Base-by-base conservation (phyloP, 2,113 vertebrate genomes). In the Odobenus rosmarus region DNA sequence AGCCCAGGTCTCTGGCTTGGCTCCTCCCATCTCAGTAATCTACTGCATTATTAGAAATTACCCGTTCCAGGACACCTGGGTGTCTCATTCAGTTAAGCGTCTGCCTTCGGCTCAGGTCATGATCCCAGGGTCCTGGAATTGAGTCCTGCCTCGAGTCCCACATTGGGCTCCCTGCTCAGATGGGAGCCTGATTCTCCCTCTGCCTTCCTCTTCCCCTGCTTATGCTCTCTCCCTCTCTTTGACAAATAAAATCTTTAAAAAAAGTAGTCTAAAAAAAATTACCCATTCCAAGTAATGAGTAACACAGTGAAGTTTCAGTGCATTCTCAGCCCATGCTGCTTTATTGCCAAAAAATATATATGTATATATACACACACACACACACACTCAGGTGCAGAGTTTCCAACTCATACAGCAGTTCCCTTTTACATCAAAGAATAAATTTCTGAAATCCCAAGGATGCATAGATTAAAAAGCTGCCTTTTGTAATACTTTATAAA, bases 381-480 rank as follows among this genome's bases (percentile, higher is more conserved):
- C 19, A 39, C 23, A 94, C 98, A 98, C 98, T 99, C 95, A 99
- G 98, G 98, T 99, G 98, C 99, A 99, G 99, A 99, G 98, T 98
- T 99, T 98, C 98, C 98, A 98, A 98, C 97, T 97, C 39, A 74
- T 77, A 95, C 80, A 98, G 98, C 98, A 98, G 97, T 98, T 98
- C 97, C 98, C 98, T 99, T 99, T 98, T 98, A 93, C 98, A 98
- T 98, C 89, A 98, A 98, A 98, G 98, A 97, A 98, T 98, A 98
- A 98, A 98, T 98, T 93, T 98, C 97, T 98, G 97, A 95, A 98
- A 95, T 97, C 95, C 97, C 97, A 98, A 99, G 98, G 98, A 99
- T 99, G 99, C 99, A 99, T 99, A 99, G 99, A 99, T 99, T 98
- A 97, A 98, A 97, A 98, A 99, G 98, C 98, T 99, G 98, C 98